These are phyloP conservation scores for Anolis sagrei DNA, from an alignment of 2,113 vertebrate genomes.

Conservation along the genomic window DNA sequence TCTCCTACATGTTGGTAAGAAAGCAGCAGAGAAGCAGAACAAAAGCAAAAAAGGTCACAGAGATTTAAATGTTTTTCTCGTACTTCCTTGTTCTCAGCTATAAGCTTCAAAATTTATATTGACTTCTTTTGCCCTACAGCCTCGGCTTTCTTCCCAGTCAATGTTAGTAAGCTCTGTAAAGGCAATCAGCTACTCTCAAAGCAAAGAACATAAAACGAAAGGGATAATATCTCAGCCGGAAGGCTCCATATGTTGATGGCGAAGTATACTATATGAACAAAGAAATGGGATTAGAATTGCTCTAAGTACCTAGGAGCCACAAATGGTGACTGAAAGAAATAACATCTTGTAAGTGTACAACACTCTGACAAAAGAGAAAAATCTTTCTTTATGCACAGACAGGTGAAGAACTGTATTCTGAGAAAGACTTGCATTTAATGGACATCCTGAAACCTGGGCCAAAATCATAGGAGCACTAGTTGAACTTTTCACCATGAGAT, in stretches of 20 bases:
- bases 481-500: neutral
- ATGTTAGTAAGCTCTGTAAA: constrained; percentile 49
- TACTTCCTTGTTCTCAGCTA: constrained; percentile 29
- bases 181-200: constrained; percentile 50
- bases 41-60: neutral
- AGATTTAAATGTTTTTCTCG: constrained; percentile 35
- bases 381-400: constrained; percentile 59
- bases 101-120: constrained; percentile 35
- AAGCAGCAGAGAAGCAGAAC: constrained; percentile 25
- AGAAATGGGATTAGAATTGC: constrained; percentile 61
- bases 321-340: constrained; percentile 56
- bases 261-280: constrained; percentile 51
- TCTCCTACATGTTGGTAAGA: constrained; percentile 14
- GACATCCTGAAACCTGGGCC: neutral
- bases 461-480: neutral
- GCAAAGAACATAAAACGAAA: constrained; percentile 61
- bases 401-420: constrained; percentile 57
- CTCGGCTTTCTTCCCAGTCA: constrained; percentile 40
- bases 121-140: constrained; percentile 2
- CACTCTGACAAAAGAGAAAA: constrained; percentile 51
- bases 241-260: constrained; percentile 64
- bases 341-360: constrained; percentile 49
- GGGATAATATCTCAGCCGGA: constrained; percentile 64
- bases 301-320: constrained; percentile 58
- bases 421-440: constrained; percentile 46